Evolutionary conservation across 2,797 vertebrate genomes (phyloP), one percentile per base, ranked within the genome.

Genomic region (Melanotaenia pygmaea): DNA sequence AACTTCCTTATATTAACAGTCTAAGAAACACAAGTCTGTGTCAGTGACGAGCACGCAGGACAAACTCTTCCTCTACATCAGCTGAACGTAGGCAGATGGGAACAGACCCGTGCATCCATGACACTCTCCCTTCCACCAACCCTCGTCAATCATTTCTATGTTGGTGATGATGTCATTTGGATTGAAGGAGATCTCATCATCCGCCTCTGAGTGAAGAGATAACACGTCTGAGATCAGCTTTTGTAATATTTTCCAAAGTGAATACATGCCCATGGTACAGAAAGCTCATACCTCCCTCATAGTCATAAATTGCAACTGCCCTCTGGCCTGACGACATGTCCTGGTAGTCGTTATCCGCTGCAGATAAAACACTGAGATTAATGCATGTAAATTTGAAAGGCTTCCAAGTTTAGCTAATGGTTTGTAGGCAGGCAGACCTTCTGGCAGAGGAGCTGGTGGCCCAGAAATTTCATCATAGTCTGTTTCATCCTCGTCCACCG

Each of bases 91-190:
- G 62, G 95, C 91, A 9, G 97, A 93, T 20, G 98, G 98, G 74
- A 99, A 99, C 59, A 99, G 95, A 40, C 97, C 97, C 0, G 88
- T 70, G 59, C 60, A 86, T 8, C 95, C 96, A 0, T 64, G 86
- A 83, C 97, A 98, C 14, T 80, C 87, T 43, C 98, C 97, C 76
- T 86, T 95, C 98, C 97, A 98, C 97, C 97, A 99, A 77, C 96
- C 96, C 74, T 98, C 96, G 0, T 98, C 96, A 35, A 98, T 93
- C 96, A 96, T 97, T 93, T 98, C 96, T 1, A 99, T 95, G 85
- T 97, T 91, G 16, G 94, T 96, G 91, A 98, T 96, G 59, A 96
- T 51, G 50, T 99, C 97, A 0, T 95, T 93, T 0, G 96, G 96
- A 57, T 95, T 93, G 82, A 99, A 98, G 72, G 97, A 98, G 85